Evolutionary conservation across 2,888 invertebrate genomes (phyloP).

Genomic region (Thyatira batis): DNA sequence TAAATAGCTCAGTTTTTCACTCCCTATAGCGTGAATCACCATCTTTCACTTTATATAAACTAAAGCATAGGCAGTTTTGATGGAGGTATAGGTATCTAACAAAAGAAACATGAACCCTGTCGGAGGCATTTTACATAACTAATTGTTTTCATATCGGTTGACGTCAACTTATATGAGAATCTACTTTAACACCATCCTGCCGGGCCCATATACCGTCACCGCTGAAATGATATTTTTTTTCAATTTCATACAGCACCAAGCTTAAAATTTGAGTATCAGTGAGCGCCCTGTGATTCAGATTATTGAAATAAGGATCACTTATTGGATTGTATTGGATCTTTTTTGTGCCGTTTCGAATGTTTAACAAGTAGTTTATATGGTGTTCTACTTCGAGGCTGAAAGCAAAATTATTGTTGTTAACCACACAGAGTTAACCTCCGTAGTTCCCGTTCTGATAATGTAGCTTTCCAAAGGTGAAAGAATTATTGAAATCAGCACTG

Average conservation of each 20-base stretch:
- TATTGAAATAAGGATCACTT: conserved; percentile 45
- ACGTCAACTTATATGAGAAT: conserved; percentile 23
- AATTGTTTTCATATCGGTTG: background rate
- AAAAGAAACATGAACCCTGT: too few relatives aligned
- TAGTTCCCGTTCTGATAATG: too few relatives aligned
- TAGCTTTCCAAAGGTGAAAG: too few relatives aligned
- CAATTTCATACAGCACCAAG: conserved; percentile 87
- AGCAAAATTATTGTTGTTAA: conserved; percentile 29
- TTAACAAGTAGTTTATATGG: conserved; percentile 46
- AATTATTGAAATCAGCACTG: too few relatives aligned
- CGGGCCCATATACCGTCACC: conserved; percentile 87
- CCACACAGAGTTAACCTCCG: too few relatives aligned
- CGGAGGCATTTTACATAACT: too few relatives aligned
- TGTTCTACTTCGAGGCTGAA: conserved; percentile 57
- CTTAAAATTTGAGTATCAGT: conserved; percentile 82
- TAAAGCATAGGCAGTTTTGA: too few relatives aligned
- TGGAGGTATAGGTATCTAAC: too few relatives aligned
- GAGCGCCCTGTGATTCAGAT: conserved; percentile 45
- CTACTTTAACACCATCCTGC: conserved; percentile 43
- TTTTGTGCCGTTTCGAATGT: conserved; percentile 31
- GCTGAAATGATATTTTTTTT: conserved; percentile 87
- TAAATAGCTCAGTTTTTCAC: too few relatives aligned
- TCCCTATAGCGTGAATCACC: too few relatives aligned
- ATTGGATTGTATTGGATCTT: conserved; percentile 15
- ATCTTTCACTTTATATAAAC: too few relatives aligned